Evolutionary conservation across 2,113 vertebrate species (phyloP), one percentile per base, ranked within the genome.

Genomic region (Neogobius melanostomus): DNA sequence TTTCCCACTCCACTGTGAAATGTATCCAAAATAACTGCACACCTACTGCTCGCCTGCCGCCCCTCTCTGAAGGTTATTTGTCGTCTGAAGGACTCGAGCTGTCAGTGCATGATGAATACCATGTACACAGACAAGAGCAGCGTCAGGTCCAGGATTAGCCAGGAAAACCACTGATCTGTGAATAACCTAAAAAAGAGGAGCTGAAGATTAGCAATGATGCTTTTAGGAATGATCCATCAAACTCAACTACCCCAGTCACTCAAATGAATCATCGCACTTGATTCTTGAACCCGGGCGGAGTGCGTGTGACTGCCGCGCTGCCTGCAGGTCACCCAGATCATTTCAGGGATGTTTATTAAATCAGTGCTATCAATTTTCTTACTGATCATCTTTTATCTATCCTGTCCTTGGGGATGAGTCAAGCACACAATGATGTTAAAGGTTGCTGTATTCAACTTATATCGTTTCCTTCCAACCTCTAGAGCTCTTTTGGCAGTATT

Each of bases 171-270:
- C 95, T 99, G 97, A 98, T 99, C 97, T 99, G 97, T 99, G 97
- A 99, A 98, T 98, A 99, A 98, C 97, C 97, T 96, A 98, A 98
- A 93, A 96, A 98, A 98, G 96, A 98, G 96, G 94, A 96, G 96
- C 95, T 91, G 96, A 95, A 98, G 96, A 99, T 99, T 99, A 98
- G 97, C 96, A 94, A 95, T 89, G 94, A 95, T 93, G 96, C 95
- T 98, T 98, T 97, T 97, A 96, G 94, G 95, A 95, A 98, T 96
- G 96, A 99, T 99, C 97, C 97, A 98, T 99, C 98, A 99, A 98
- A 97, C 96, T 98, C 97, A 98, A 96, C 96, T 94, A 95, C 94
- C 95, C 93, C 94, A 96, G 96, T 95, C 94, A 93, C 92, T 93
- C 94, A 96, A 95, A 99, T 98, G 96, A 98, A 98, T 99, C 97